Evolutionary conservation across 2,113 vertebrate species (phyloP).

Genomic region (Xiphophorus couchianus): DNA sequence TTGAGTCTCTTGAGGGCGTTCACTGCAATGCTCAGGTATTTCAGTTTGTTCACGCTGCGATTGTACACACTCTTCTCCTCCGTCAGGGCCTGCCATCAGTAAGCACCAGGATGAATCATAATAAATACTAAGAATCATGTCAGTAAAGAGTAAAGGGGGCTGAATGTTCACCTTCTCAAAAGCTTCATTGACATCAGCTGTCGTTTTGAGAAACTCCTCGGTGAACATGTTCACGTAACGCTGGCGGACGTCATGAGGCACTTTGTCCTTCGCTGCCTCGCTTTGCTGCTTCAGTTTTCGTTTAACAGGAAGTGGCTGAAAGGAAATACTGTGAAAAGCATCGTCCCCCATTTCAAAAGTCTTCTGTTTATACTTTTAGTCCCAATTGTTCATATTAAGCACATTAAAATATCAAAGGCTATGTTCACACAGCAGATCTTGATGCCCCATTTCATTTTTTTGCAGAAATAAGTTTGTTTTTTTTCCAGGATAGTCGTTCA

Average conservation of each 20-base stretch:
- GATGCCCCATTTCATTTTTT: too few relatives aligned
- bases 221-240: slow-evolving; percentile 81
- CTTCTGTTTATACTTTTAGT: neutral
- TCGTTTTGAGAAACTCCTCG: slow-evolving; percentile 81
- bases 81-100: slow-evolving; percentile 74
- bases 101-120: neutral
- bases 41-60: slow-evolving; percentile 82
- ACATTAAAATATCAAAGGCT: neutral
- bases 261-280: slow-evolving; percentile 71
- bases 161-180: slow-evolving; percentile 80
- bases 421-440: too few relatives aligned
- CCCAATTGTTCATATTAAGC: neutral
- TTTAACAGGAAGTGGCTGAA: slow-evolving; percentile 55
- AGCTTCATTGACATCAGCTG: slow-evolving; percentile 79
- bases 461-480: too few relatives aligned
- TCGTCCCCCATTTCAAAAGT: neutral
- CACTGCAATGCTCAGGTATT: slow-evolving; percentile 84
- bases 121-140: neutral
- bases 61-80: slow-evolving; percentile 84
- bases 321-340: neutral
- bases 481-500: too few relatives aligned
- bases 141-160: neutral
- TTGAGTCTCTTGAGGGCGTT: slow-evolving; percentile 85
- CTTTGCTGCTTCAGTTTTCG: slow-evolving; percentile 60
- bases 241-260: slow-evolving; percentile 82